Percentiles rank a stretch among this genome's conserved stretches.
Evolutionary conservation across 2,113 vertebrate genomes (phyloP).

Genomic region (Calcarius ornatus): DNA sequence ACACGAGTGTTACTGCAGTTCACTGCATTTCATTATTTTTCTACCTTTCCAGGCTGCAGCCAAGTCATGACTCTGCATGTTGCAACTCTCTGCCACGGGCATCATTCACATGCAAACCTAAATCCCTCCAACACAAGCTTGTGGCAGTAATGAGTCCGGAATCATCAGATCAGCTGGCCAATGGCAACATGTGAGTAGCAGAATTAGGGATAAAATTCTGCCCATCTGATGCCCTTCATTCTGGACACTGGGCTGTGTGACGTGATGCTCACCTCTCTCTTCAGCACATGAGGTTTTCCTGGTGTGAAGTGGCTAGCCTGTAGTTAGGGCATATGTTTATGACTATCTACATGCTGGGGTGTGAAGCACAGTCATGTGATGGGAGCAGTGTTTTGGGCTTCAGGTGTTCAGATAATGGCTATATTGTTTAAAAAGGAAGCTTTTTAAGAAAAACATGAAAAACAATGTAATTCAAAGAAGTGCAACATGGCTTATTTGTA

Average conservation of each 20-base stretch:
- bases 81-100: not conserved
- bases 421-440: not conserved
- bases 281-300: not conserved
- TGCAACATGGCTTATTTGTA: not conserved
- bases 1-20: not conserved
- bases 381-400: not conserved
- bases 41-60: not conserved
- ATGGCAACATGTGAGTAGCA: not conserved
- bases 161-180: not conserved
- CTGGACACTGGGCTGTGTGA: not conserved
- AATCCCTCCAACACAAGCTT: not conserved
- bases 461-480: not conserved
- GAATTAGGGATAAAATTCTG: not conserved
- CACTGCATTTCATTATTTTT: not conserved
- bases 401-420: not conserved
- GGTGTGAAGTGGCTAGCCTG: not conserved
- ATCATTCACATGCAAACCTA: accelerated
- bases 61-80: not conserved
- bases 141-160: accelerated
- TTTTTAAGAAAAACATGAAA: not conserved
- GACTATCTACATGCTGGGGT: not conserved
- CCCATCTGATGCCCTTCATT: not conserved
- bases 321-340: not conserved
- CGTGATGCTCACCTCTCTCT: not conserved
- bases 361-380: not conserved